Percentiles rank a stretch among this genome's conserved stretches.
Conservation (phyloP, 2,797 vertebrate species). For the Fratercula arctica region DNA sequence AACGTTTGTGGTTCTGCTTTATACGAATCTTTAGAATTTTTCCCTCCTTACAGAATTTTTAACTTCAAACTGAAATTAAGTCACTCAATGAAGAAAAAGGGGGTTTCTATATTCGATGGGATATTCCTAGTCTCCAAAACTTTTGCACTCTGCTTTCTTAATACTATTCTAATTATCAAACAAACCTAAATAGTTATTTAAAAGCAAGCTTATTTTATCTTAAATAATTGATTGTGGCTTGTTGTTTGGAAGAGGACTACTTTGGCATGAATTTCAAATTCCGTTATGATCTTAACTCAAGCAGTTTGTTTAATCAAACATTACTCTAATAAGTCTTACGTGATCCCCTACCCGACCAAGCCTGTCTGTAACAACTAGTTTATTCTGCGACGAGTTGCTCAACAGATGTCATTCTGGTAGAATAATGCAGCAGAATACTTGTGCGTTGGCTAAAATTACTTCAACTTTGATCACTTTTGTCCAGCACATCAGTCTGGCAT, state of each 20-base stretch:
- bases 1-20: constrained; percentile 1
- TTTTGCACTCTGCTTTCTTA: not conserved
- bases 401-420: constrained; percentile 86
- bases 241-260: constrained; percentile 46
- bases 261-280: constrained; percentile 70
- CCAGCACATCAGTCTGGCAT: constrained; percentile 95
- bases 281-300: constrained; percentile 71
- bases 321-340: constrained; percentile 74
- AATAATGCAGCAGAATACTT: constrained; percentile 88
- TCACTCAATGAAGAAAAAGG: not conserved
- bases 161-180: not conserved
- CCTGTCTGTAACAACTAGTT: constrained; percentile 86
- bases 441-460: constrained; percentile 84
- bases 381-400: constrained; percentile 90
- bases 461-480: constrained; percentile 95
- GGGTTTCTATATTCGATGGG: not conserved
- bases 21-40: not conserved
- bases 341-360: constrained; percentile 70
- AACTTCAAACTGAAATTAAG: constrained; percentile 17
- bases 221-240: constrained; percentile 61
- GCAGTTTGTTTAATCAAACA: constrained; percentile 76
- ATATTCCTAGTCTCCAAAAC: not conserved
- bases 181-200: constrained; percentile 6
- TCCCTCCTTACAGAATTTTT: not conserved
- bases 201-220: constrained; percentile 58